These are phyloP conservation scores for Urosaurus nigricauda DNA, from an alignment of 2,797 vertebrate species.

Conservation along the genomic window DNA sequence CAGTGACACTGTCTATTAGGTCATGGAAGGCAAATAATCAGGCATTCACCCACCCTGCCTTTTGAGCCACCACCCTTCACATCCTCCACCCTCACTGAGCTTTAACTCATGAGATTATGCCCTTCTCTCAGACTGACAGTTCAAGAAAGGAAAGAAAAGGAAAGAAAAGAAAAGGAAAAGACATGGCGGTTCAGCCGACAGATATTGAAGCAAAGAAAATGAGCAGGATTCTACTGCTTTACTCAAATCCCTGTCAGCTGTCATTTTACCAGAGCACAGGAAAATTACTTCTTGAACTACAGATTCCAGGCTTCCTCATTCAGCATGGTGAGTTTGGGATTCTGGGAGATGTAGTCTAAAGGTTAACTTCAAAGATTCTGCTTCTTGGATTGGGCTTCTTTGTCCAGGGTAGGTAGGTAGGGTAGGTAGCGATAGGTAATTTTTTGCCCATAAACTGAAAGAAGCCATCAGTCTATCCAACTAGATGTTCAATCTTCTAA, in stretches of 20 bases:
- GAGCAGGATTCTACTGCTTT: conserved; percentile 29
- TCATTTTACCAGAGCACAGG: background rate
- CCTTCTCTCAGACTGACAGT: conserved; percentile 61
- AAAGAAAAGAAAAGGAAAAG: conserved; percentile 41
- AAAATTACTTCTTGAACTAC: background rate
- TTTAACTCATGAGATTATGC: conserved; percentile 43
- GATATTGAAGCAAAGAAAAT: conserved; percentile 52
- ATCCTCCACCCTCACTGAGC: conserved; percentile 55
- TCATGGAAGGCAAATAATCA: conserved; percentile 66
- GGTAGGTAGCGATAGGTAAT: background rate
- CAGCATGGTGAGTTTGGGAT: too few species aligned
- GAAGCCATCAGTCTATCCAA: background rate
- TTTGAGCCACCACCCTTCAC: conserved; percentile 64
- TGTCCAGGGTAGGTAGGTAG: background rate
- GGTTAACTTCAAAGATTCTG: too few species aligned
- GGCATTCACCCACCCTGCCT: conserved; percentile 56
- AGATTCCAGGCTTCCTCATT: too few species aligned
- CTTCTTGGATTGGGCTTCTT: background rate
- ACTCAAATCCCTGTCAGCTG: background rate
- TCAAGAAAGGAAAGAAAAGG: conserved; percentile 21
- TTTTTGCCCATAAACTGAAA: background rate
- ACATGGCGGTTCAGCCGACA: conserved; percentile 62
- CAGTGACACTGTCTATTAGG: conserved; percentile 72
- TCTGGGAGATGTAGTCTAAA: background rate
- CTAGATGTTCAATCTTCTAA: background rate